Base-by-base conservation (phyloP, 1,140 invertebrate genomes). In the Theocolax elegans region DNA sequence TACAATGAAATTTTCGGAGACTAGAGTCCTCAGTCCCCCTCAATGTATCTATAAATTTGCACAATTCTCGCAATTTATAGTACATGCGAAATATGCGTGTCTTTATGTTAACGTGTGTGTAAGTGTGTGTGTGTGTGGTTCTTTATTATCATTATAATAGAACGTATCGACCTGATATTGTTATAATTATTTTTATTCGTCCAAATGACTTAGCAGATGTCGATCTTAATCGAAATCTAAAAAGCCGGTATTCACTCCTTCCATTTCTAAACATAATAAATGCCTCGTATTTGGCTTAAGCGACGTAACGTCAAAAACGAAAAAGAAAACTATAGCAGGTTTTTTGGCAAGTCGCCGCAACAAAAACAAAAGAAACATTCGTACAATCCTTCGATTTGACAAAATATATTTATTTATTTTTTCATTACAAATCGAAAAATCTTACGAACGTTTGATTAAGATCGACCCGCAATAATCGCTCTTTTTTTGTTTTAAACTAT, bases 401-500 rank as follows among this genome's bases (percentile, higher is more conserved):
- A n/a, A n/a, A n/a, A n/a, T n/a, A n/a, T n/a, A n/a, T n/a, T n/a
- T n/a, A n/a, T n/a, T n/a, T n/a, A n/a, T n/a, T n/a, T n/a, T n/a
- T n/a, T n/a, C n/a, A n/a, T n/a, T n/a, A n/a, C n/a, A n/a, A n/a
- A n/a, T n/a, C n/a, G 10, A 66, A 75, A 68, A 67, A 59, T 74
- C 74, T 74, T 72, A 71, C 74, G 66, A 65, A 65, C 63, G 53
- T 77, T 79, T 80, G 75, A 81, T 79, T 80, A 80, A 81, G 76
- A 81, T 80, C 75, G 75, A 76, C 75, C 73, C 75, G 72, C 64
- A 65, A 68, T 67, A 76, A 51, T 60, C 74, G 79, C 72, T 79
- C 31, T 64, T 78, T n/a, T n/a, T n/a, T n/a, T n/a, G n/a, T n/a
- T 81, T 75, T 76, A 80, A 77, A 79, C 76, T 81, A 82, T 83